These are phyloP conservation scores for Trachelus iudaicus DNA, from an alignment of 2,888 invertebrate species.

Conservation along the genomic window DNA sequence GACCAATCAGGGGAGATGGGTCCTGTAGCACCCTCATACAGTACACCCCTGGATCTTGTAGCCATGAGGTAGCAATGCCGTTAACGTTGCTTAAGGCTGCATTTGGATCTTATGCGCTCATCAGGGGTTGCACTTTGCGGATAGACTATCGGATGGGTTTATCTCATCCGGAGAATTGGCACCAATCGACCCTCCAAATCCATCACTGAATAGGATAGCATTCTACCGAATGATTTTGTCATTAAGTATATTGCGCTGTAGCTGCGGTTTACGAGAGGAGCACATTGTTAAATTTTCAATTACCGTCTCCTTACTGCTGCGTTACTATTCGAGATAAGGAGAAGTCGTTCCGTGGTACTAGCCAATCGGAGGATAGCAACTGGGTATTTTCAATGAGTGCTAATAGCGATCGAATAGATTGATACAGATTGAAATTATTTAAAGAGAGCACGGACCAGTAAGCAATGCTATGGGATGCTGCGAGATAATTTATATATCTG, in stretches of 20 bases:
- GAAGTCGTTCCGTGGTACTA: background rate
- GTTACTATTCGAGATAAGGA: background rate
- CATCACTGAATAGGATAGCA: background rate
- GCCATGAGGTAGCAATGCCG: background rate
- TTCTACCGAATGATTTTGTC: background rate
- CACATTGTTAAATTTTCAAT: background rate
- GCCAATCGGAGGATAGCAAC: background rate
- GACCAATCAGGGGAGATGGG: background rate
- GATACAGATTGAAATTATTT: background rate
- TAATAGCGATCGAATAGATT: background rate
- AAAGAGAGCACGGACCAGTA: background rate
- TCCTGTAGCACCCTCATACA: too few species aligned
- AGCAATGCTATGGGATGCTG: background rate
- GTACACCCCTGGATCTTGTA: background rate
- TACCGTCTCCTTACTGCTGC: background rate
- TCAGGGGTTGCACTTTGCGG: background rate
- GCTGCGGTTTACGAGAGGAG: background rate
- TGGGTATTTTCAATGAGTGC: background rate
- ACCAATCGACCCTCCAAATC: background rate
- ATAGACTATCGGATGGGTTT: background rate
- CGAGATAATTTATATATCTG: background rate
- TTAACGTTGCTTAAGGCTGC: background rate
- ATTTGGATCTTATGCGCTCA: background rate
- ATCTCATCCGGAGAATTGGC: background rate
- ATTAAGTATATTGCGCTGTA: background rate